These are phyloP conservation scores for Spea hammondii DNA, from an alignment of 2,797 vertebrate genomes.

Conservation along the genomic window DNA sequence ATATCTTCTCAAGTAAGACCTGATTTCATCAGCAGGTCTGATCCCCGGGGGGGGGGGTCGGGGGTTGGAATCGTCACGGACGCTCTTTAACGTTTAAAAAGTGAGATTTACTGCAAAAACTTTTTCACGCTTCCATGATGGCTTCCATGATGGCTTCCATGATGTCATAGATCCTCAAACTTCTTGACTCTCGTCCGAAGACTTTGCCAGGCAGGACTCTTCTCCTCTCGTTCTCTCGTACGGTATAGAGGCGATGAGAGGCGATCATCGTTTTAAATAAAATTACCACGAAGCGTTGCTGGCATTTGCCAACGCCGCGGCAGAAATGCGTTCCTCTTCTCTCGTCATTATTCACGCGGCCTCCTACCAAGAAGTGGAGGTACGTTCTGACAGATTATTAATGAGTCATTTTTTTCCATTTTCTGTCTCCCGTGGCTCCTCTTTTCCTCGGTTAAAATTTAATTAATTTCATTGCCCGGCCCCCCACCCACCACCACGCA, in stretches of 20 bases:
- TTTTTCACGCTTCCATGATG: too few species aligned
- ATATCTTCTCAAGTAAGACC: too few species aligned
- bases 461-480: too few species aligned
- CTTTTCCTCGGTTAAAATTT: not conserved
- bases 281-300: slow-evolving; percentile 22
- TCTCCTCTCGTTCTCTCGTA: not conserved
- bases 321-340: slow-evolving; percentile 22
- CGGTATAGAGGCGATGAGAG: not conserved
- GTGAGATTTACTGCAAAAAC: too few species aligned
- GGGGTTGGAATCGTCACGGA: too few species aligned
- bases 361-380: slow-evolving; percentile 21
- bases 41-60: too few species aligned
- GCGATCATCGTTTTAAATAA: slow-evolving; percentile 20
- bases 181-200: too few species aligned
- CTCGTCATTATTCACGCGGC: slow-evolving; percentile 27
- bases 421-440: not conserved
- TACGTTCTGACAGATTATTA: slow-evolving; percentile 30
- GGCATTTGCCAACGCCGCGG: slow-evolving; percentile 30
- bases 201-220: too few species aligned
- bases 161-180: too few species aligned
- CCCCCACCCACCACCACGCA: not conserved
- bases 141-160: too few species aligned
- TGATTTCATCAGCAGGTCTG: too few species aligned
- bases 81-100: too few species aligned
- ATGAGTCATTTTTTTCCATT: slow-evolving; percentile 23